Conservation (phyloP, 37 sponge, comb jelly and placozoan genomes). For the Corticium candelabrum region DNA sequence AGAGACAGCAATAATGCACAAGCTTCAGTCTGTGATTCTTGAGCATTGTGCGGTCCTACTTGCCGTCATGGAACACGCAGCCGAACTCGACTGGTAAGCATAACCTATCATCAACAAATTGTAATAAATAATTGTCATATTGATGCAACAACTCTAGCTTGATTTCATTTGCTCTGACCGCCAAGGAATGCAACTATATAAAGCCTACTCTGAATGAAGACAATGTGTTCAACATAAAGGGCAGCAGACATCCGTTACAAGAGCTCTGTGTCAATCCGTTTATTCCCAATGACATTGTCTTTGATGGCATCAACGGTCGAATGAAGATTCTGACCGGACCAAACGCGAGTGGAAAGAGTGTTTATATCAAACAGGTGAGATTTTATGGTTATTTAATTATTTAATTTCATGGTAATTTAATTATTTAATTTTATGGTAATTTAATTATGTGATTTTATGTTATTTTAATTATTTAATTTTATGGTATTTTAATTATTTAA, state of each 20-base stretch:
- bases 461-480: neutral
- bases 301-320: constrained; percentile 42
- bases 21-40: constrained; percentile 81
- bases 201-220: constrained; percentile 65
- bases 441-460: neutral
- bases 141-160: constrained; percentile 28
- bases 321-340: constrained; percentile 95
- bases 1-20: constrained; percentile 85
- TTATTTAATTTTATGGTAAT: neutral
- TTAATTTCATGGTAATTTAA: neutral
- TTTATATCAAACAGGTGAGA: constrained; percentile 87
- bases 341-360: constrained; percentile 99
- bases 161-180: constrained; percentile 66
- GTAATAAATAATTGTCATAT: neutral
- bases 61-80: constrained; percentile 58
- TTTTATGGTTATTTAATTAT: neutral
- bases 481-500: no score
- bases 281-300: constrained; percentile 76
- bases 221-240: constrained; percentile 59
- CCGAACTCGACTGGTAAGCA: constrained; percentile 92
- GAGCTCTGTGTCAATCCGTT: constrained; percentile 88
- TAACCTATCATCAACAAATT: neutral
- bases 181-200: constrained; percentile 70
- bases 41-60: constrained; percentile 46
- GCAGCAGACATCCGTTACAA: constrained; percentile 91